These are phyloP conservation scores for Cephalopachus bancanus DNA, from an alignment of 2,797 vertebrate species.

Conservation along the genomic window DNA sequence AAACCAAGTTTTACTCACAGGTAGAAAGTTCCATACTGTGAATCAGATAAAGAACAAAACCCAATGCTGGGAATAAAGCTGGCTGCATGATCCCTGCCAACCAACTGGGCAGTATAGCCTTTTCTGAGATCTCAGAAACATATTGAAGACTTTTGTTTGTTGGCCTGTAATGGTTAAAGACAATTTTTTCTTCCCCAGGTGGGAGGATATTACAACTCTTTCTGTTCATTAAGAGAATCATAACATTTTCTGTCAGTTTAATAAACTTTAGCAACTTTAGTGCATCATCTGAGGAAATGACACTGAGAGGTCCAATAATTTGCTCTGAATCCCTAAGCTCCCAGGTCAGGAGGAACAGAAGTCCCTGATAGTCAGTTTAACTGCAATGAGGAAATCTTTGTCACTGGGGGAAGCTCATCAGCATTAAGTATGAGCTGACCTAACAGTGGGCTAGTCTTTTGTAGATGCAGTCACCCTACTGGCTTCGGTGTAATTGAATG, in stretches of 20 bases:
- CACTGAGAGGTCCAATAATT: neutral
- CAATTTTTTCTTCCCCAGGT: neutral
- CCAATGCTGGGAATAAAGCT: accelerated
- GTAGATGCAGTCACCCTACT: neutral
- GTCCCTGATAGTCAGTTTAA: accelerated
- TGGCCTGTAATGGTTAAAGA: neutral
- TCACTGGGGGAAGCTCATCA: accelerated
- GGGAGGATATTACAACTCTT: neutral
- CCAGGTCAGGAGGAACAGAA: neutral
- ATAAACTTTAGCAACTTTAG: neutral
- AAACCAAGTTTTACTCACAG: neutral
- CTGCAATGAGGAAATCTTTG: no score
- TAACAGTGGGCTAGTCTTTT: accelerated
- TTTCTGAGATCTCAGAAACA: neutral
- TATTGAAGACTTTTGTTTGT: neutral
- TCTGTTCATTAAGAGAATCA: neutral
- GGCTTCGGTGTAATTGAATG: neutral
- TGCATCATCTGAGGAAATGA: neutral
- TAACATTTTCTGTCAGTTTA: neutral
- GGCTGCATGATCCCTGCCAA: neutral
- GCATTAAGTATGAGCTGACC: neutral
- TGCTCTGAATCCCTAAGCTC: neutral
- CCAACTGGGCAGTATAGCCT: neutral
- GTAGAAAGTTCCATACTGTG: neutral
- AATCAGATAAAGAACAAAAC: neutral